Base-by-base conservation (phyloP, 2,797 vertebrate genomes). In the Enteromius thamalakanensis region DNA sequence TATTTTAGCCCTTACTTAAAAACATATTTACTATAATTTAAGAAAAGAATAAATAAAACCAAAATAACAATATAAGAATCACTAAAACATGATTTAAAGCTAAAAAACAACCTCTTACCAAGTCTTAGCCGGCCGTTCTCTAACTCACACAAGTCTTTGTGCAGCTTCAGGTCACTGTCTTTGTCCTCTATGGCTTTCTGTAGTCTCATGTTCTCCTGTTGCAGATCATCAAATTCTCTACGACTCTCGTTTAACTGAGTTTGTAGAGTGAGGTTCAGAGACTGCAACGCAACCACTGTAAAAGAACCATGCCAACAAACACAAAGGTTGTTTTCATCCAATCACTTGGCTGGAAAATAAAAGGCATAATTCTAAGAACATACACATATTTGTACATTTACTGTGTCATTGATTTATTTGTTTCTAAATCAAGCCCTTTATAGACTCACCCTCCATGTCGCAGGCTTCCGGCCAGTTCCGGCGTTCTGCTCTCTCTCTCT, bases 121-220 rank as follows among this genome's bases (percentile, higher is more conserved):
- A 94, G 94, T 89, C 90, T 95, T 53, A 96, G 82, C 70, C 89
- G 91, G 0, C 87, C 88, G 10, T 90, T 94, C 70, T 94, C 89
- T 6, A 92, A 92, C 64, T 96, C 93, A 1, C 88, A 91, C 12
- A 92, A 92, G 58, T 95, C 94, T 51, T 91, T 93, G 64, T 90
- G 93, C 83, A 92, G 93, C 4, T 93, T 92, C 72, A 97, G 88
- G 74, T 91, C 92, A 49, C 90, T 88, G 78, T 93, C 95, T 84
- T 94, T 94, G 62, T 95, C 91, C 88, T 95, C 92, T 51, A 96
- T 91, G 81, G 87, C 82, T 87, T 83, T 71, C 70, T 82, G 91
- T 67, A 97, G 91, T 3, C 95, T 96, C 74, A 94, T 82, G 42
- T 96, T 94, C 89, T 96, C 95, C n/a, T 87, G 90, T 85, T 94